Evolutionary conservation across 2,888 invertebrate genomes (phyloP).

Genomic region (Drosophila stalkeri): DNA sequence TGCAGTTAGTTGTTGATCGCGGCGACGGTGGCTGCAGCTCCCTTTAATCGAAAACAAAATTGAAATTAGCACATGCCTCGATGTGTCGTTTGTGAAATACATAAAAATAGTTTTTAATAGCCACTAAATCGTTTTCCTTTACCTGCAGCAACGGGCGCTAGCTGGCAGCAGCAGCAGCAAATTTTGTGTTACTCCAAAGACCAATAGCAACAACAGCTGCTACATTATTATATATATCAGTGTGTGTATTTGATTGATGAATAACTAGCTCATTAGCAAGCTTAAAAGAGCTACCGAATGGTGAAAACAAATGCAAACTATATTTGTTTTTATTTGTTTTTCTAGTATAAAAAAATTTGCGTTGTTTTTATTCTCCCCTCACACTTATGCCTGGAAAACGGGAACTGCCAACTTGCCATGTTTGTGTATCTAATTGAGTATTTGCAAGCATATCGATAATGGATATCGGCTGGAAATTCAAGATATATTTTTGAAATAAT

Average conservation of each 20-base stretch:
- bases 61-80: conserved; percentile 41
- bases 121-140: conserved; percentile 13
- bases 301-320: conserved; percentile 8
- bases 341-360: conserved; percentile 49
- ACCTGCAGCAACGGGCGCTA: conserved; percentile 34
- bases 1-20: conserved; percentile 55
- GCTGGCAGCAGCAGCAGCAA: conserved; percentile 28
- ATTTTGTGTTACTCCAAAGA: conserved; percentile 49
- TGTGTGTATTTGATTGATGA: conserved; percentile 3
- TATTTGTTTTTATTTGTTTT: conserved; percentile 37
- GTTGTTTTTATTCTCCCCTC: conserved; percentile 54
- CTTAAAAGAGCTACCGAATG: neutral
- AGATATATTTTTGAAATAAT: no score
- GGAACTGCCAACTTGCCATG: conserved; percentile 46
- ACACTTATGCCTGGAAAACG: conserved; percentile 37
- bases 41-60: conserved; percentile 62
- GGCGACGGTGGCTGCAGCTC: conserved; percentile 39
- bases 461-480: conserved; percentile 12
- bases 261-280: neutral
- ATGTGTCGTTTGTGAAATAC: conserved; percentile 5
- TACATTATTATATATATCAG: conserved; percentile 34
- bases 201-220: conserved; percentile 45
- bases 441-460: conserved; percentile 9
- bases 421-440: conserved; percentile 34
- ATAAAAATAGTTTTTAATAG: conserved; percentile 49